phyloP scores from a whole-genome alignment of 2,113 vertebrate species.

The Dasyurus viverrinus region DNA sequence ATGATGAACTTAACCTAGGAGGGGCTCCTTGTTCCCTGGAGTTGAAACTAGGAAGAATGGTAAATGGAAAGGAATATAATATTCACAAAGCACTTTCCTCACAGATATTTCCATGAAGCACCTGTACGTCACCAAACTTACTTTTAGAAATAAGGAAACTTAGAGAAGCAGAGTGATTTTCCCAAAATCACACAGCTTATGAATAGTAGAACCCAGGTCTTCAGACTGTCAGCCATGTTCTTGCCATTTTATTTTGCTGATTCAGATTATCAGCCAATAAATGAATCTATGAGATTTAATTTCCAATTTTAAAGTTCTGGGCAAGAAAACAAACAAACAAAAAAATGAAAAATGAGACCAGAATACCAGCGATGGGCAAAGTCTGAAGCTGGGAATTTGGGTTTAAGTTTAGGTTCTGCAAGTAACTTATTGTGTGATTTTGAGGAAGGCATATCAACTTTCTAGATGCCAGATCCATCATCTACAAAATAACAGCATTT shows the following conservation, averaged over 20 bases:
- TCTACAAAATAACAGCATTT: not conserved
- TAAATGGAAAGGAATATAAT: not conserved
- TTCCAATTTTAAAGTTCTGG: not conserved
- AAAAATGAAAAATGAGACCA: not conserved
- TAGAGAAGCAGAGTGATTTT: not conserved
- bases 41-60: not conserved
- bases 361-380: not conserved
- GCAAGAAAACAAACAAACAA: rapidly evolving
- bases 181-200: not conserved
- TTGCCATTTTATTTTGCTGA: not conserved
- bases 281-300: not conserved
- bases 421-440: not conserved
- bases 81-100: not conserved
- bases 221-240: not conserved
- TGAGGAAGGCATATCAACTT: not conserved
- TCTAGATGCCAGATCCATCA: not conserved
- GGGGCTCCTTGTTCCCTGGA: not conserved
- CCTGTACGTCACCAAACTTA: not conserved
- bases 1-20: not conserved
- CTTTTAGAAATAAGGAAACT: not conserved
- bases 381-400: not conserved
- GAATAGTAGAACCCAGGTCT: not conserved
- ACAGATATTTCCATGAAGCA: not conserved
- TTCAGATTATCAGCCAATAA: not conserved
- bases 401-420: not conserved